Conservation (phyloP, 2,113 vertebrate species). For the Glareola pratincola region DNA sequence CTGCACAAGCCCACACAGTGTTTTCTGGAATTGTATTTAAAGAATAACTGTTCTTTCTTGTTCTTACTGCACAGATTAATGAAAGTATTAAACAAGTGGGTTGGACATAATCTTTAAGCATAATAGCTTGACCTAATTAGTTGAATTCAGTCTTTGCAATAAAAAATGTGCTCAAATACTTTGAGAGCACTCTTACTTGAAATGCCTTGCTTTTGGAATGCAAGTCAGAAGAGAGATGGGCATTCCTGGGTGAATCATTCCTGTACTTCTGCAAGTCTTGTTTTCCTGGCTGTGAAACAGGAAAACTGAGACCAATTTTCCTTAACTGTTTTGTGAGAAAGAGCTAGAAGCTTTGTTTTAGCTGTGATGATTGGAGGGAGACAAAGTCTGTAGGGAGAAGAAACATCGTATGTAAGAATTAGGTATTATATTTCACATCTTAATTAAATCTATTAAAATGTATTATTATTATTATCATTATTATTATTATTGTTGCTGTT, state of each 20-base stretch:
- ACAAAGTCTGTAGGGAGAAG: neutral
- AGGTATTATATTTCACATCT: neutral
- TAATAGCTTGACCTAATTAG: slow-evolving; percentile 51
- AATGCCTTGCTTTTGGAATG: neutral
- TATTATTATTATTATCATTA: neutral
- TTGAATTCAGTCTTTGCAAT: slow-evolving; percentile 23
- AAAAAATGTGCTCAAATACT: slow-evolving; percentile 8
- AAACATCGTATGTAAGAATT: neutral
- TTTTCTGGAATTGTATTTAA: slow-evolving; percentile 53
- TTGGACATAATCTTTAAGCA: slow-evolving; percentile 48
- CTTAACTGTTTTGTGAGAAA: neutral
- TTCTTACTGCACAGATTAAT: slow-evolving; percentile 40
- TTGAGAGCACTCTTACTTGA: neutral
- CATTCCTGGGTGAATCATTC: neutral
- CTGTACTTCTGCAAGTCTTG: neutral
- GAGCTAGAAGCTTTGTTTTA: neutral
- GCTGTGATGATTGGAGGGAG: neutral
- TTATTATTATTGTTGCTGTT: neutral
- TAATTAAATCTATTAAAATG: neutral
- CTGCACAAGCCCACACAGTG: slow-evolving; percentile 42
- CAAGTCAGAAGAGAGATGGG: neutral
- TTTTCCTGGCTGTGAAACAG: neutral
- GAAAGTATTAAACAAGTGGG: slow-evolving; percentile 41
- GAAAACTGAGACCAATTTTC: neutral
- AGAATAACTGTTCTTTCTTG: slow-evolving; percentile 44